phyloP scores from a whole-genome alignment of 37 sponge, comb jelly and placozoan genomes.

The Aphrocallistes beatrix region DNA sequence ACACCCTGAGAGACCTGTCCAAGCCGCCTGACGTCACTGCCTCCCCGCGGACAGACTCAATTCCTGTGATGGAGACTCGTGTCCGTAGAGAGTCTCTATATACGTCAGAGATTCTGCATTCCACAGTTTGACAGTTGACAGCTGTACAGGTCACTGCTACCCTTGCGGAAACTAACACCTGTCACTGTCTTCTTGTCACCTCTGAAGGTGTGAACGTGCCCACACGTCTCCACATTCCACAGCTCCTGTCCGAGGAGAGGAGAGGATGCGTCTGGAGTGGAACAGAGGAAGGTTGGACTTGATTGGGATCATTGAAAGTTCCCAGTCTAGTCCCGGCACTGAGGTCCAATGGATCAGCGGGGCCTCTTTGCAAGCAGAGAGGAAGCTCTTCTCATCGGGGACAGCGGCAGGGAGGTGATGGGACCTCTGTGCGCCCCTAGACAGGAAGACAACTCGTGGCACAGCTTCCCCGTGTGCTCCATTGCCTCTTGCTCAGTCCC shows the following conservation, averaged over 20 bases:
- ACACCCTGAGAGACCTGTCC: constrained; percentile 66
- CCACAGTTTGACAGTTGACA: constrained; percentile 87
- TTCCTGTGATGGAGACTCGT: constrained; percentile 70
- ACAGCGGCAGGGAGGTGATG: background rate
- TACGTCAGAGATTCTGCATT: constrained; percentile 87
- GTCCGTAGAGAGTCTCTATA: constrained; percentile 96
- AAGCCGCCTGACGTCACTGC: constrained; percentile 75
- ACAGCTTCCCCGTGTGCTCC: constrained; percentile 13
- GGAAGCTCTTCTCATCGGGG: background rate
- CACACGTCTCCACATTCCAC: constrained; percentile 57
- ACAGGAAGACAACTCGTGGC: background rate
- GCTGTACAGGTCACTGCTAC: constrained; percentile 77
- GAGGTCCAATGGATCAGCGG: background rate
- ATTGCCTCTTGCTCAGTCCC: background rate
- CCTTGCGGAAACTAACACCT: constrained; percentile 64
- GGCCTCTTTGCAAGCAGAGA: background rate
- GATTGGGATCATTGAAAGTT: background rate
- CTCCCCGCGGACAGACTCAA: constrained; percentile 77
- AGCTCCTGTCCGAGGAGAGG: too few relatives aligned
- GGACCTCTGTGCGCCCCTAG: background rate
- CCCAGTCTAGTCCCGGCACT: background rate
- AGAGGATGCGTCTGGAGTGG: constrained; percentile 65
- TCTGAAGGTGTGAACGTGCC: constrained; percentile 63
- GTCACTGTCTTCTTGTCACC: constrained; percentile 73
- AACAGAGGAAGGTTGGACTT: background rate